phyloP scores from a whole-genome alignment of 2,113 vertebrate species.

The Ammodramus savannarum region DNA sequence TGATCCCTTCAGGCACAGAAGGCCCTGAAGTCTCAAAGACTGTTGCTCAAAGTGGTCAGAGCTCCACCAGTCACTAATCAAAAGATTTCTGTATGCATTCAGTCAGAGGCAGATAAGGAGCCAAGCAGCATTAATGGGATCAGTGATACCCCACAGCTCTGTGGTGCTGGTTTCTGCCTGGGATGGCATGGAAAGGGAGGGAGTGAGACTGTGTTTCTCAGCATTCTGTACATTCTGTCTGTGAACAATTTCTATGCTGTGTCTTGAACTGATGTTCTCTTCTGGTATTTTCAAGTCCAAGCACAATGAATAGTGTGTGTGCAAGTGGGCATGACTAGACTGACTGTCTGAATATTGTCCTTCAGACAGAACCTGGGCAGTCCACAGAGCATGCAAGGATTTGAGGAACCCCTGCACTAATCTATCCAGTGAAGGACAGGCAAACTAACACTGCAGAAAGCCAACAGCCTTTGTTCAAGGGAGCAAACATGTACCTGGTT shows the following conservation, averaged over 20 bases:
- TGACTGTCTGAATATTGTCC: neutral
- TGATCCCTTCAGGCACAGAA: neutral
- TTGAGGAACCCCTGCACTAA: neutral
- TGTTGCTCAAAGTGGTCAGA: neutral
- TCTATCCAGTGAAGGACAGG: neutral
- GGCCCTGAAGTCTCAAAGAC: neutral
- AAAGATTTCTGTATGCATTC: neutral
- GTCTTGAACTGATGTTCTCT: neutral
- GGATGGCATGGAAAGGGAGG: neutral
- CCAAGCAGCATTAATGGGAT: neutral
- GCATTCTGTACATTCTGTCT: neutral
- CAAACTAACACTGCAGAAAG: neutral
- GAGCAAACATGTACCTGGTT: neutral
- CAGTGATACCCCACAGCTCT: neutral
- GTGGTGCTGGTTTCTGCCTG: neutral
- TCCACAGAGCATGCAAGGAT: neutral
- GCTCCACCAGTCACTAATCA: neutral
- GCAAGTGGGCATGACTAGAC: neutral
- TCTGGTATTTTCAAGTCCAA: neutral
- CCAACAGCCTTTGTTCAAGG: neutral
- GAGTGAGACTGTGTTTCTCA: neutral
- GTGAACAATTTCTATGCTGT: neutral
- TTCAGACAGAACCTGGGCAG: neutral
- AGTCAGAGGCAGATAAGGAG: slow-evolving; percentile 44
- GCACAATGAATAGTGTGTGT: neutral